phyloP scores from a whole-genome alignment of 2,888 invertebrate genomes.

The Actias luna region DNA sequence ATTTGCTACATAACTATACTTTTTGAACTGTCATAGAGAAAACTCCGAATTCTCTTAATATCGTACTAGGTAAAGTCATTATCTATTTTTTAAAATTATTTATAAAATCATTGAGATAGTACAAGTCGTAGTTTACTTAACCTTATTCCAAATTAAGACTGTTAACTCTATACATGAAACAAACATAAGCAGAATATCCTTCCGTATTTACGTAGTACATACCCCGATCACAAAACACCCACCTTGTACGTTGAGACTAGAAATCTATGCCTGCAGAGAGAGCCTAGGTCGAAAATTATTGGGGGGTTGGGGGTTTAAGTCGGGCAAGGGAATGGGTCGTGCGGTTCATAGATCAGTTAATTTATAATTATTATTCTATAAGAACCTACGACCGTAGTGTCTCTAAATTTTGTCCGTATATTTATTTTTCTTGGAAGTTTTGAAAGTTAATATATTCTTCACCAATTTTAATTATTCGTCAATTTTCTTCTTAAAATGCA shows the following conservation, averaged over 20 bases:
- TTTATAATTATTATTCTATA: not conserved
- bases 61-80: too few species aligned
- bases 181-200: conserved; percentile 47
- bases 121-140: not conserved
- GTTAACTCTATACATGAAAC: conserved; percentile 41
- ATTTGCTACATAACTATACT: too few species aligned
- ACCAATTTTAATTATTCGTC: too few species aligned
- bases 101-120: not conserved
- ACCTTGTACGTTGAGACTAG: conserved; percentile 67
- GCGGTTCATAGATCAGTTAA: conserved; percentile 13
- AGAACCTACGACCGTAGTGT: not conserved
- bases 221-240: conserved; percentile 58
- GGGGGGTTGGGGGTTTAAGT: conserved; percentile 40
- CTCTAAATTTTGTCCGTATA: too few species aligned
- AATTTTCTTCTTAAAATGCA: too few species aligned
- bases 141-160: not conserved
- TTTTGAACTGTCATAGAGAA: too few species aligned
- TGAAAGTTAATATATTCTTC: not conserved
- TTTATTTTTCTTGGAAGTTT: too few species aligned
- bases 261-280: conserved; percentile 73
- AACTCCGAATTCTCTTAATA: too few species aligned
- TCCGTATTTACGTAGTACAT: conserved; percentile 56
- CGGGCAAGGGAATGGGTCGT: conserved; percentile 30
- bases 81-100: not conserved
- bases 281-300: conserved; percentile 72